These are phyloP conservation scores for Drosophila orosa DNA, from an alignment of 1,140 invertebrate genomes.

Conservation along the genomic window DNA sequence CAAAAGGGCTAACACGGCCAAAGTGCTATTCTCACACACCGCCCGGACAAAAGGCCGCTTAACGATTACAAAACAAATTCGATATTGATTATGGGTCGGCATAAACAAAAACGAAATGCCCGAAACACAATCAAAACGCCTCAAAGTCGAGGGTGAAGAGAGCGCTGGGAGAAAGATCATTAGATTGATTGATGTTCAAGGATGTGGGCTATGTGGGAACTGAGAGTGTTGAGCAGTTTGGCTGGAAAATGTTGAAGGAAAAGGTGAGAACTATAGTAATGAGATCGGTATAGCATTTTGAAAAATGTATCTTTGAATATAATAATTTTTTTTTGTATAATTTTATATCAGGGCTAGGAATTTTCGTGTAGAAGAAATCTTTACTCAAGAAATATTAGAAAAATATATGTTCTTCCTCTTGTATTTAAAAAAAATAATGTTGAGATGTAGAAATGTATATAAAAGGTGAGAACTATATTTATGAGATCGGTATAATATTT, in stretches of 20 bases:
- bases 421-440: not conserved
- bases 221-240: slow-evolving; percentile 16
- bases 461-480: no score
- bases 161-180: slow-evolving; percentile 59
- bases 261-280: not conserved
- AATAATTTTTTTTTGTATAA: no score
- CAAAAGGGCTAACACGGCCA: slow-evolving; percentile 64
- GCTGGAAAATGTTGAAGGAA: not conserved
- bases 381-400: no score
- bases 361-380: no score
- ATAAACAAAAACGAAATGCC: slow-evolving; percentile 66
- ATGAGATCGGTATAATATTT: no score
- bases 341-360: no score
- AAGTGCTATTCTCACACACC: slow-evolving; percentile 22
- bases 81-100: slow-evolving; percentile 80
- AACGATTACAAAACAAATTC: slow-evolving; percentile 79
- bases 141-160: slow-evolving; percentile 30
- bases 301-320: not conserved
- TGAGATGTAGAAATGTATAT: not conserved
- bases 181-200: slow-evolving; percentile 80
- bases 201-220: slow-evolving; percentile 52
- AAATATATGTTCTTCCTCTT: not conserved
- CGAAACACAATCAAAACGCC: slow-evolving; percentile 75
- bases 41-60: slow-evolving; percentile 27
- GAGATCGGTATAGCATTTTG: not conserved